Conservation (phyloP, 2,113 vertebrate genomes). For the Neotragus moschatus region DNA sequence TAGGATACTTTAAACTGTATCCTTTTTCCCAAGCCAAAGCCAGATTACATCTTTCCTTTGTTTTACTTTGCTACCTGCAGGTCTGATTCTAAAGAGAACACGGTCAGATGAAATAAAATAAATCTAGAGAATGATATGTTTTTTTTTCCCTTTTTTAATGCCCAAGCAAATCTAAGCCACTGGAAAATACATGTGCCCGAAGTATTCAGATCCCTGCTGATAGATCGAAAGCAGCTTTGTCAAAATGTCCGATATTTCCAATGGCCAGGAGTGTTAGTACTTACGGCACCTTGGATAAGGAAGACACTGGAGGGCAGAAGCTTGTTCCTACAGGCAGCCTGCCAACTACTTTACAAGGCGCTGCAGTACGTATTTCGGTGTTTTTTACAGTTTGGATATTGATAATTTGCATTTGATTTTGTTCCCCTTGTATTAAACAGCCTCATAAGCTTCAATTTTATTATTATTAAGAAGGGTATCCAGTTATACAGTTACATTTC, state of each 20-base stretch:
- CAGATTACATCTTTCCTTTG: background rate
- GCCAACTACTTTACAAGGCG: constrained; percentile 88
- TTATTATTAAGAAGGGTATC: background rate
- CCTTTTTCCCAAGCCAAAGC: background rate
- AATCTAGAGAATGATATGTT: constrained; percentile 1
- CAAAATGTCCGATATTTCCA: constrained; percentile 78
- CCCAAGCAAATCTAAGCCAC: constrained; percentile 76
- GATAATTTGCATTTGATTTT: background rate
- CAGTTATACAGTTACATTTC: constrained; percentile 9
- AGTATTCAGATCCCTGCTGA: constrained; percentile 87
- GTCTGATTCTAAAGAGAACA: background rate
- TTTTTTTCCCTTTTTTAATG: constrained; percentile 17
- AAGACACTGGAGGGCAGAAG: constrained; percentile 69
- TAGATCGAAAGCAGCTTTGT: constrained; percentile 76
- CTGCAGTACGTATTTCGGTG: constrained; percentile 80
- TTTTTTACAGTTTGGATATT: constrained; percentile 25
- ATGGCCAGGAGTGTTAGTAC: constrained; percentile 90
- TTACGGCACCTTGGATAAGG: constrained; percentile 84
- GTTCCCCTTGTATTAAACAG: background rate
- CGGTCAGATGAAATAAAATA: constrained; percentile 12
- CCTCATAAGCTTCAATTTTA: background rate
- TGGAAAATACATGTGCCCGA: constrained; percentile 76
- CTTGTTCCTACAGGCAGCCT: constrained; percentile 90
- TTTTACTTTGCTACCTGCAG: background rate
- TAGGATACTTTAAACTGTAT: constrained; percentile 1